Evolutionary conservation across 2,888 invertebrate genomes (phyloP).

Genomic region (Urechis unicinctus): DNA sequence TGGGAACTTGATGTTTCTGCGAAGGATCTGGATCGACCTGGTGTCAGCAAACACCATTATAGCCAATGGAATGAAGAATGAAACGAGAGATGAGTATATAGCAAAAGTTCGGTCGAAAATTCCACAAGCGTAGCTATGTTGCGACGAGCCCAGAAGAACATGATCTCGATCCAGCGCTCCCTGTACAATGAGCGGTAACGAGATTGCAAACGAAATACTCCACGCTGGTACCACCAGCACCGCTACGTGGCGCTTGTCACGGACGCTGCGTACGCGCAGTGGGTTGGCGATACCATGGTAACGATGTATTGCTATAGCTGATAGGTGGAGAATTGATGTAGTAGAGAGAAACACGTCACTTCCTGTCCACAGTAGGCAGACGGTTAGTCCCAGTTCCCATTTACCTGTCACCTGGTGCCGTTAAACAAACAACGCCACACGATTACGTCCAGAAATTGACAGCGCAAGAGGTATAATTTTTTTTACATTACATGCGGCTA

Average conservation of each 20-base stretch:
- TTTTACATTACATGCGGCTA: too few relatives aligned
- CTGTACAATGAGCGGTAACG: slow-evolving; percentile 20
- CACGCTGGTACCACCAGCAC: slow-evolving; percentile 19
- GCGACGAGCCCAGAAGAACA: slow-evolving; percentile 10
- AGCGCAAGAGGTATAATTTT: too few relatives aligned
- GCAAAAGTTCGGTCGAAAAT: slow-evolving; percentile 22
- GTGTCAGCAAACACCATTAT: slow-evolving; percentile 23
- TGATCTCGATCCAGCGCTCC: slow-evolving; percentile 13
- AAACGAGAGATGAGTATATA: slow-evolving; percentile 23
- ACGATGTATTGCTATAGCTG: slow-evolving; percentile 23
- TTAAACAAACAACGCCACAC: background rate
- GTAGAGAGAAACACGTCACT: slow-evolving; percentile 24
- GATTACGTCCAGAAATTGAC: background rate
- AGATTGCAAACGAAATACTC: slow-evolving; percentile 17
- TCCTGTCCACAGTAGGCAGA: slow-evolving; percentile 23
- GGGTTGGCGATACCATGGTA: slow-evolving; percentile 21
- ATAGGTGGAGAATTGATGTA: slow-evolving; percentile 23
- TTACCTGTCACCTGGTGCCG: slow-evolving; percentile 16
- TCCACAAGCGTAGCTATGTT: slow-evolving; percentile 17
- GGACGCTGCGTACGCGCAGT: slow-evolving; percentile 14
- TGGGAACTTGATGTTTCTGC: slow-evolving; percentile 6
- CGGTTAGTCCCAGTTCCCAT: slow-evolving; percentile 19
- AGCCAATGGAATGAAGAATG: slow-evolving; percentile 22
- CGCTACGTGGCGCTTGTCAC: slow-evolving; percentile 13
- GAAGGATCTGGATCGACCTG: slow-evolving; percentile 18